A percentile compares a stretch with the other conserved stretches of the same genome.
phyloP scores from a whole-genome alignment of 2,888 invertebrate species.

The Holacanthella duospinosa region DNA sequence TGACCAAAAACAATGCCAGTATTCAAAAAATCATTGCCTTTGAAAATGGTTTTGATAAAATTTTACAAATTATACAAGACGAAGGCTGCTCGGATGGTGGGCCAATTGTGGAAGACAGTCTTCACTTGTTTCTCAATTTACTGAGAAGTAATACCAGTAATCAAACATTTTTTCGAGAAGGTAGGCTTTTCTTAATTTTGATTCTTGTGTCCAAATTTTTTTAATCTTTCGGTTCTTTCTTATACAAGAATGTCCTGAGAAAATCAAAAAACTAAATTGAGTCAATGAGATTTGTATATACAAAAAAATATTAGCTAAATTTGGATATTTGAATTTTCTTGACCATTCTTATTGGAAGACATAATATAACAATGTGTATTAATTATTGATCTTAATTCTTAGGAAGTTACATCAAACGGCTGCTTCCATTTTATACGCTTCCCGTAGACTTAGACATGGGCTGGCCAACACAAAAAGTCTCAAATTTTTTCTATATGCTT shows the following conservation, averaged over 20 bases:
- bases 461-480: slow-evolving; percentile 78
- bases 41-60: slow-evolving; percentile 92
- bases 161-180: slow-evolving; percentile 97
- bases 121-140: slow-evolving; percentile 82
- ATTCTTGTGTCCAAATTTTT: not conserved
- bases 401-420: slow-evolving; percentile 80
- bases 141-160: slow-evolving; percentile 92
- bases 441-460: slow-evolving; percentile 51
- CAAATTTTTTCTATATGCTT: slow-evolving; percentile 38
- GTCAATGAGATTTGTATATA: not conserved
- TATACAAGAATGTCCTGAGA: no score
- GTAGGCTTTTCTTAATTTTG: slow-evolving; percentile 9
- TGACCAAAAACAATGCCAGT: slow-evolving; percentile 90
- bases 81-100: slow-evolving; percentile 92
- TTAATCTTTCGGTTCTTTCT: no score
- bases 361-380: no score
- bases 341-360: no score
- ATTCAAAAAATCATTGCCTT: slow-evolving; percentile 99
- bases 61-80: slow-evolving; percentile 82
- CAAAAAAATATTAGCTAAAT: no score
- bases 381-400: no score
- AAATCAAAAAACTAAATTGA: no score
- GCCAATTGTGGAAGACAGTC: slow-evolving; percentile 95
- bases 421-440: slow-evolving; percentile 77
- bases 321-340: no score